A percentile compares a stretch with the other conserved stretches of the same genome.
Evolutionary conservation across 1,140 invertebrate genomes (phyloP).

Genomic region (Latrodectus geometricus): DNA sequence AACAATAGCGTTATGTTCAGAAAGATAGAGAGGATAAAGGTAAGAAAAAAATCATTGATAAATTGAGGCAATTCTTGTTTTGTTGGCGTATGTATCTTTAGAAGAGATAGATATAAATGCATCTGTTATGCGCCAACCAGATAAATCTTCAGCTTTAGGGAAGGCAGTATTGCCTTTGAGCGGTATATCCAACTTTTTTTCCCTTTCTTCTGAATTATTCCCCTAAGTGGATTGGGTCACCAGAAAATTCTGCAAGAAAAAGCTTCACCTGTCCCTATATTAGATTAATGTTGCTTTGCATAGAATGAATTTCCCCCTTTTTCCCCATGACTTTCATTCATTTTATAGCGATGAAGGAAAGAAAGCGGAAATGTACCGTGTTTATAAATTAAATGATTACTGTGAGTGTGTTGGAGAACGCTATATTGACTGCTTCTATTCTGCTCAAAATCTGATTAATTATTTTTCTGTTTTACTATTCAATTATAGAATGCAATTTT

Average conservation of each 20-base stretch:
- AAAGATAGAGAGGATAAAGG: background rate
- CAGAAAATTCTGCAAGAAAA: background rate
- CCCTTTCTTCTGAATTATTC: background rate
- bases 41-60: background rate
- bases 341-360: background rate
- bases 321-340: background rate
- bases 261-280: background rate
- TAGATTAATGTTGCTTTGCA: conserved; percentile 1
- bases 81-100: background rate
- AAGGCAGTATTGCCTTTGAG: background rate
- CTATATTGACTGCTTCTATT: background rate
- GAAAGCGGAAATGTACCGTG: background rate
- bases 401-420: background rate
- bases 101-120: background rate
- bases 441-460: background rate
- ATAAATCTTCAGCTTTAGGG: background rate
- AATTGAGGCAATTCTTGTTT: background rate
- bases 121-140: background rate
- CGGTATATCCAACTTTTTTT: background rate
- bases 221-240: background rate
- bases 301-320: background rate
- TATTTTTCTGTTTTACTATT: background rate
- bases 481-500: no score
- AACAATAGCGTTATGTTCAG: background rate
- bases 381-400: background rate